phyloP scores from a whole-genome alignment of 1,140 invertebrate genomes.

The Pentalonia nigronervosa region DNA sequence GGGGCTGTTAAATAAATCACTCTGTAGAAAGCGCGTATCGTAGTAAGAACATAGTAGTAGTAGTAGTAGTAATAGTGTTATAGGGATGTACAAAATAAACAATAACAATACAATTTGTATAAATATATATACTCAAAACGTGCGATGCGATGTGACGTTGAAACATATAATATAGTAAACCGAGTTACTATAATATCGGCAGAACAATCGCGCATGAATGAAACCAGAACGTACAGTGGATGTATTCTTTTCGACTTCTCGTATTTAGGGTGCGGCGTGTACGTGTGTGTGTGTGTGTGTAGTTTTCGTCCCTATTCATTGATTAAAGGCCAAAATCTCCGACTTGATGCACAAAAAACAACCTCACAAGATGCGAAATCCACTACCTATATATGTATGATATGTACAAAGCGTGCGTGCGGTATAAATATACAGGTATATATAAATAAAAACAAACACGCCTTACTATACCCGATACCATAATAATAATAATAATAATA shows the following conservation, averaged over 20 bases:
- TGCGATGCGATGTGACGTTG: neutral
- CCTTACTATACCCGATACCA: neutral
- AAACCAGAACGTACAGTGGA: neutral
- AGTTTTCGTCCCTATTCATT: neutral
- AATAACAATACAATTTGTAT: neutral
- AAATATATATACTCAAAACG: neutral
- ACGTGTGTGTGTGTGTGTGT: no score
- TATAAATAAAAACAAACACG: conserved; percentile 9
- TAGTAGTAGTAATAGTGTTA: neutral
- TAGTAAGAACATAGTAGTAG: neutral
- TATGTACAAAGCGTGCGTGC: neutral
- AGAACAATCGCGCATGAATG: conserved; percentile 6
- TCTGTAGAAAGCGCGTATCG: neutral
- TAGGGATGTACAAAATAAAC: neutral
- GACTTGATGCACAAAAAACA: neutral
- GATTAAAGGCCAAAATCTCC: conserved; percentile 41
- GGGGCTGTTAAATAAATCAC: no score
- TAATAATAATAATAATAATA: neutral
- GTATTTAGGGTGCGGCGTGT: neutral
- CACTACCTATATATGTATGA: neutral
- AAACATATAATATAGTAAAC: neutral
- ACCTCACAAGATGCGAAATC: conserved; percentile 22
- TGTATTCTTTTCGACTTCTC: neutral
- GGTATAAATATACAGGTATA: neutral
- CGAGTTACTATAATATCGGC: neutral